Percentiles rank a stretch among this genome's conserved stretches.
Conservation (phyloP, 2,797 vertebrate species). For the Denticeps clupeoides region DNA sequence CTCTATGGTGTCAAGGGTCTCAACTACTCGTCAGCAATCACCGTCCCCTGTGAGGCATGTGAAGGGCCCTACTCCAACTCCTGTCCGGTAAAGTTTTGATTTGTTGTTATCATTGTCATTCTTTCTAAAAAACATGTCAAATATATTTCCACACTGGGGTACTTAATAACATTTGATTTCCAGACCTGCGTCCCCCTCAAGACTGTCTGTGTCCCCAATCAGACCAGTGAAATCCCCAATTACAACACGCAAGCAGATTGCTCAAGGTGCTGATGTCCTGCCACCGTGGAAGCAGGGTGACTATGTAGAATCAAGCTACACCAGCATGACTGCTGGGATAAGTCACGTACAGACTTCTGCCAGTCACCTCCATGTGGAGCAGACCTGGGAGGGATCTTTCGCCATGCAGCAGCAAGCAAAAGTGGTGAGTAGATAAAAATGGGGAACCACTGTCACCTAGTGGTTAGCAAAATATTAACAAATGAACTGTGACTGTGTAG, state of each 20-base stretch:
- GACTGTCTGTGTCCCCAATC: constrained; percentile 70
- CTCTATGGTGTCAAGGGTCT: constrained; percentile 52
- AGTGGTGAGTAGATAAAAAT: not conserved
- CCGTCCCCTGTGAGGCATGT: constrained; percentile 86
- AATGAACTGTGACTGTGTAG: no score
- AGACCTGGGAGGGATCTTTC: constrained; percentile 62
- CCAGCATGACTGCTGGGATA: constrained; percentile 44
- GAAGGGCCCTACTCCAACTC: constrained; percentile 74
- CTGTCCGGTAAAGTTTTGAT: constrained; percentile 71
- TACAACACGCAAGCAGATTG: constrained; percentile 47
- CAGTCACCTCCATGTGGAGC: constrained; percentile 60
- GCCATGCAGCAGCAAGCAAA: constrained; percentile 45
- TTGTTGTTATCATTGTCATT: not conserved
- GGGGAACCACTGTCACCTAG: constrained; percentile 15
- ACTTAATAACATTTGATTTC: no score
- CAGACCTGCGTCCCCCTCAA: constrained; percentile 70
- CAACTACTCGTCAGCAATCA: constrained; percentile 66
- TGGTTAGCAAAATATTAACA: constrained; percentile 9
- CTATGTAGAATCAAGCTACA: constrained; percentile 60
- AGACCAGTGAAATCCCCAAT: constrained; percentile 74
- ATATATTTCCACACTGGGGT: not conserved
- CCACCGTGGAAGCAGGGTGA: constrained; percentile 86
- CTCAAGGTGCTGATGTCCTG: constrained; percentile 56
- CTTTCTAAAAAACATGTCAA: not conserved
- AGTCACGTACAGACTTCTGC: constrained; percentile 30